A percentile compares a stretch with the other conserved stretches of the same genome.
Conservation (phyloP, 2,797 vertebrate species). For the Phoeniculus purpureus region DNA sequence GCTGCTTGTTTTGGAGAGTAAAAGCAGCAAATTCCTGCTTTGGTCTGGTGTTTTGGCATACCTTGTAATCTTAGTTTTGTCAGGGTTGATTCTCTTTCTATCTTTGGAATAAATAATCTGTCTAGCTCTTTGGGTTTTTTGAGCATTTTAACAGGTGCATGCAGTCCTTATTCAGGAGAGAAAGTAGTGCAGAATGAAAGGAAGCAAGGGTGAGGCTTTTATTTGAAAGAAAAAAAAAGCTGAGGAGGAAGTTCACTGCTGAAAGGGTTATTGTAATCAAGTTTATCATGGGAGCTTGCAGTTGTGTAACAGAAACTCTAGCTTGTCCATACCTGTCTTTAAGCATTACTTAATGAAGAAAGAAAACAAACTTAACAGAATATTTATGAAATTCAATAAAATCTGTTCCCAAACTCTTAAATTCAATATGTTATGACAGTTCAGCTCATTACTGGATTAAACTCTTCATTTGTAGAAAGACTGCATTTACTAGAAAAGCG, state of each 20-base stretch:
- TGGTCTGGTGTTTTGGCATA: neutral
- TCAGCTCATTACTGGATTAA: neutral
- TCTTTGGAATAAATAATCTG: neutral
- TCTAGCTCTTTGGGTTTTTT: neutral
- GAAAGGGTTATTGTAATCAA: constrained; percentile 80
- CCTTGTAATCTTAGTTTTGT: neutral
- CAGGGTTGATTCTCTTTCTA: neutral
- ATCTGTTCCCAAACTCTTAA: constrained; percentile 58
- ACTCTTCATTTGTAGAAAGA: neutral
- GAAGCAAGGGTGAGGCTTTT: constrained; percentile 77
- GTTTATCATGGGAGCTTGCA: constrained; percentile 78
- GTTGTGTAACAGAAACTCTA: constrained; percentile 86
- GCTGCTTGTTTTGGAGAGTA: neutral
- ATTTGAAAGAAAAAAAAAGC: constrained; percentile 58
- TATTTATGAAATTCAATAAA: constrained; percentile 78
- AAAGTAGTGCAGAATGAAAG: constrained; percentile 61
- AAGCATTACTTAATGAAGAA: constrained; percentile 79
- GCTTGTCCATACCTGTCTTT: constrained; percentile 81
- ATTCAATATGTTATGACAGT: neutral
- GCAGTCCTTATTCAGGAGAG: constrained; percentile 30
- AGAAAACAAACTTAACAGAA: constrained; percentile 75
- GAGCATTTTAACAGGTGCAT: constrained; percentile 62
- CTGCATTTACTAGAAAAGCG: neutral
- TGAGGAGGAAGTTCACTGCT: constrained; percentile 79
- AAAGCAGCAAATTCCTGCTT: neutral